Conservation (phyloP, 2,113 vertebrate species). For the Sorex araneus region DNA sequence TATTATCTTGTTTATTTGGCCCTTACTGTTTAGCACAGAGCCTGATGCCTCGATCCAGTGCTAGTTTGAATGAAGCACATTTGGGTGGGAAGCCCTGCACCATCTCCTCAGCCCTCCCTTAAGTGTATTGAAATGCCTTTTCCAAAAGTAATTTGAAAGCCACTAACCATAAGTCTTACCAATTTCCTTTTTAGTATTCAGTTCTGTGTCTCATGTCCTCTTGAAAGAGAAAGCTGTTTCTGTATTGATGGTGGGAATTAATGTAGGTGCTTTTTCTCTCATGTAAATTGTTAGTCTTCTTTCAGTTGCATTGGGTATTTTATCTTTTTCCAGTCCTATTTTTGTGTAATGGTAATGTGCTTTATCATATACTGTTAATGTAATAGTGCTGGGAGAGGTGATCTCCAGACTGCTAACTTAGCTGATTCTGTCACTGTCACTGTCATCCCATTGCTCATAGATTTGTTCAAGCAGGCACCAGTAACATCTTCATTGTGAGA, state of each 20-base stretch:
- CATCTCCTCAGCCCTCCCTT: slow-evolving; percentile 6
- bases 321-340: background rate
- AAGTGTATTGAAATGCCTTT: slow-evolving; percentile 39
- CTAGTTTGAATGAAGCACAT: background rate
- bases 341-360: background rate
- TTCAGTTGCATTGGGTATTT: background rate
- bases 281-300: background rate
- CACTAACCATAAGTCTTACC: background rate
- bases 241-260: background rate
- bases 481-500: too few species aligned
- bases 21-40: background rate
- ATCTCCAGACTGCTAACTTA: background rate
- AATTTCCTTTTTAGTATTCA: background rate
- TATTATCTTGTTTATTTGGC: slow-evolving; percentile 9
- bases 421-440: too few species aligned
- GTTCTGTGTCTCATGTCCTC: background rate
- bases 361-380: background rate
- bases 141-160: slow-evolving; percentile 48
- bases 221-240: background rate
- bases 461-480: too few species aligned
- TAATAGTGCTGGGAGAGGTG: background rate
- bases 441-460: too few species aligned
- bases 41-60: background rate
- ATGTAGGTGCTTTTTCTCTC: background rate
- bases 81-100: background rate